Evolutionary conservation across 2,113 vertebrate genomes (phyloP).

Genomic region (Uria lomvia): DNA sequence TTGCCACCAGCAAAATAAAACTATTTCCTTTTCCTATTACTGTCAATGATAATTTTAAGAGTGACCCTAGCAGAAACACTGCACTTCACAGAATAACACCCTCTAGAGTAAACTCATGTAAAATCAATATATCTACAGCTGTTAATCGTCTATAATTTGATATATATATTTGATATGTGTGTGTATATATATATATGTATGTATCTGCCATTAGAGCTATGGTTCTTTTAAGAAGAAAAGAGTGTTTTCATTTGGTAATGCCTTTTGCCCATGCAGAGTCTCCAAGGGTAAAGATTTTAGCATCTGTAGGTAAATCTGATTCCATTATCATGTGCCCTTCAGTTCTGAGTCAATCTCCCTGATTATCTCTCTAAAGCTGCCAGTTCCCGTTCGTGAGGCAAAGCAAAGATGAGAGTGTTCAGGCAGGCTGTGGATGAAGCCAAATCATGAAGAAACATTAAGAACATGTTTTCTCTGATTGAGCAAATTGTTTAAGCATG

Average conservation of each 20-base stretch:
- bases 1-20: neutral
- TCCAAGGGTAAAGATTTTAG: constrained; percentile 42
- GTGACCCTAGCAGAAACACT: neutral
- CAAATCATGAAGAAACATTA: neutral
- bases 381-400: constrained; percentile 12
- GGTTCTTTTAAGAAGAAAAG: neutral
- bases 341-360: constrained; percentile 34
- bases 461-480: neutral
- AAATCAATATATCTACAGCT: neutral
- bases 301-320: constrained; percentile 38
- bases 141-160: neutral
- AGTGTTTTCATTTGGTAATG: neutral
- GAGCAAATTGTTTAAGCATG: constrained; percentile 35
- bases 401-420: constrained; percentile 26
- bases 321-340: constrained; percentile 46
- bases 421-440: neutral
- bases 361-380: constrained; percentile 46
- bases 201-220: neutral
- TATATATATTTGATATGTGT: neutral
- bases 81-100: neutral
- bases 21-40: neutral
- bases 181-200: neutral
- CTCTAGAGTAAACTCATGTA: neutral
- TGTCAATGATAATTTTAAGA: neutral
- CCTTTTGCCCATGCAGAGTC: neutral